phyloP scores from a whole-genome alignment of 2,888 invertebrate genomes.

The Eristalis tenax region DNA sequence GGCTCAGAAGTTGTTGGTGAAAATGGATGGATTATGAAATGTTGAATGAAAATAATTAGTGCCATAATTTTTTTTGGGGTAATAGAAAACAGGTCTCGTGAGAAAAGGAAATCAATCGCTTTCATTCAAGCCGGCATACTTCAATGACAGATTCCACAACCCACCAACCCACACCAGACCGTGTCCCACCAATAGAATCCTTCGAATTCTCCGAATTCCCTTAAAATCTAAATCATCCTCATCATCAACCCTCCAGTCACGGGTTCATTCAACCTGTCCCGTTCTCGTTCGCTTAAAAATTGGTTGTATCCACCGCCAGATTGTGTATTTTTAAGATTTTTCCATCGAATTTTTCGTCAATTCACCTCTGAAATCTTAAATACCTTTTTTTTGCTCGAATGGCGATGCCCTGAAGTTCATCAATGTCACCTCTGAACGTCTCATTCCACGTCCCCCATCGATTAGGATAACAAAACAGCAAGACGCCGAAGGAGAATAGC shows the following conservation, averaged over 20 bases:
- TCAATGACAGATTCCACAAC: too few relatives aligned
- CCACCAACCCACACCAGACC: too few relatives aligned
- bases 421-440: slow-evolving; percentile 18
- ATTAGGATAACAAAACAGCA: slow-evolving; percentile 49
- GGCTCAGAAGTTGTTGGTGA: too few relatives aligned
- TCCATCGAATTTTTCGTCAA: neutral
- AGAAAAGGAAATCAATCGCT: too few relatives aligned
- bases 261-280: slow-evolving; percentile 38
- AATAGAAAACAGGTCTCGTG: too few relatives aligned
- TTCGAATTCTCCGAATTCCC: slow-evolving; percentile 20
- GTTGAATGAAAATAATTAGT: too few relatives aligned
- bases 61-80: too few relatives aligned
- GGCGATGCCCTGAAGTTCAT: slow-evolving; percentile 21
- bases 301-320: neutral
- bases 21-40: too few relatives aligned
- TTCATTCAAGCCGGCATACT: neutral
- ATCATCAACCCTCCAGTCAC: neutral
- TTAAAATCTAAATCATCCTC: slow-evolving; percentile 36
- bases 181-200: neutral
- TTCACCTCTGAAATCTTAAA: neutral
- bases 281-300: neutral
- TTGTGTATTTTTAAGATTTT: slow-evolving; percentile 1
- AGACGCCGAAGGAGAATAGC: neutral
- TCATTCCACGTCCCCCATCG: slow-evolving; percentile 5
- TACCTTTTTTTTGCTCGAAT: neutral